phyloP scores from a whole-genome alignment of 2,888 invertebrate genomes.

The Parnassius apollo region DNA sequence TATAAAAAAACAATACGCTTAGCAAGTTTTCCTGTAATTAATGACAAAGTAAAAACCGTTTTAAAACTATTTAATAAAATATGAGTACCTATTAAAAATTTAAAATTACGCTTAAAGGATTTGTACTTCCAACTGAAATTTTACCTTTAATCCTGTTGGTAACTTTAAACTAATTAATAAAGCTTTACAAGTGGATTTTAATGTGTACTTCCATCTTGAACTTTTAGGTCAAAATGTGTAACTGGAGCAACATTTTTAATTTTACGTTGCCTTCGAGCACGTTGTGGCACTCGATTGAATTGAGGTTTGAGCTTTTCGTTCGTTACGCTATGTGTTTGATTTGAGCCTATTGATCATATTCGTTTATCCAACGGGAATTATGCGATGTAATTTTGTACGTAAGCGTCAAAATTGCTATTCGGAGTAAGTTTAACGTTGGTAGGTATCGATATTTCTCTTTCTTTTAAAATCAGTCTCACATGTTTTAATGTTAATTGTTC shows the following conservation, averaged over 20 bases:
- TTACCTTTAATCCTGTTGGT: neutral
- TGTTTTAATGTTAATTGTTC: no score
- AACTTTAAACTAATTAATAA: conserved; percentile 12
- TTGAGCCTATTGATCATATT: conserved; percentile 21
- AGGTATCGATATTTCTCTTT: no score
- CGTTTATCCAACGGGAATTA: conserved; percentile 20
- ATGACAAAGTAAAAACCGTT: no score
- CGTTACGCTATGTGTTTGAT: conserved; percentile 23
- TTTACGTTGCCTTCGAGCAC: conserved; percentile 12
- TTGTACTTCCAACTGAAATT: neutral
- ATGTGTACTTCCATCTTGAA: conserved; percentile 11
- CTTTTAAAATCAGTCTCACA: no score
- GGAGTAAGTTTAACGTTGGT: no score
- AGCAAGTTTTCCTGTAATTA: no score
- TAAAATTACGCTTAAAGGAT: neutral
- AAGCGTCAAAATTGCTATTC: neutral
- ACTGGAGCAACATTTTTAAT: conserved; percentile 23
- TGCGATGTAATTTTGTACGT: conserved; percentile 13
- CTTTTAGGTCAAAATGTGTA: conserved; percentile 19
- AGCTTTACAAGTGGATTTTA: conserved; percentile 15
- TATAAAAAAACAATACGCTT: no score
- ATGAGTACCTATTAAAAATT: neutral
- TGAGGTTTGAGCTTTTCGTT: conserved; percentile 23
- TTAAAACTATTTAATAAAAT: neutral
- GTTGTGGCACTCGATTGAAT: conserved; percentile 22